Evolutionary conservation across 2,113 vertebrate species (phyloP).

Genomic region (Trachemys scripta): DNA sequence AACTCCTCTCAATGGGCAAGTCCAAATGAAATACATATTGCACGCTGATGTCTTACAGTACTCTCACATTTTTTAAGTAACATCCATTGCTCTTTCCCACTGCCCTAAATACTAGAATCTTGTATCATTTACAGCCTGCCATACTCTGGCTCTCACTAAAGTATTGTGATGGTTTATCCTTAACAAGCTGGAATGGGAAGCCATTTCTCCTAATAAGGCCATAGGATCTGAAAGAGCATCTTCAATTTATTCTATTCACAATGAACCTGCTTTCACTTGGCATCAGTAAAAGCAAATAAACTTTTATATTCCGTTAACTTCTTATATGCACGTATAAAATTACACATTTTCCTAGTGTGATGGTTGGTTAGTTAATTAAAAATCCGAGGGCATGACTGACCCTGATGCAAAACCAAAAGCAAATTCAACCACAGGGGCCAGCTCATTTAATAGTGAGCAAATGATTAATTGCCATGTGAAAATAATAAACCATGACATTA

Average conservation of each 20-base stretch:
- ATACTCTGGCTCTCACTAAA: constrained; percentile 23
- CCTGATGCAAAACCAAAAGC: background rate
- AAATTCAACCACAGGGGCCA: background rate
- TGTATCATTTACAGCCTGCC: constrained; percentile 18
- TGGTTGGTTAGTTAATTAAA: constrained; percentile 49
- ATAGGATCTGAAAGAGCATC: constrained; percentile 41
- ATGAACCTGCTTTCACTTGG: constrained; percentile 39
- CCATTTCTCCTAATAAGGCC: constrained; percentile 45
- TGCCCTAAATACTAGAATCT: background rate
- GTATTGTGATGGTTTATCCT: constrained; percentile 45
- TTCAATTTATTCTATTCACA: constrained; percentile 41
- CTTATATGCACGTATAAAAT: background rate
- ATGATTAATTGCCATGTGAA: background rate
- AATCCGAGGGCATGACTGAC: background rate
- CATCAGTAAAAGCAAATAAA: constrained; percentile 50
- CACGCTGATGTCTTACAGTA: background rate
- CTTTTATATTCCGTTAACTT: constrained; percentile 57
- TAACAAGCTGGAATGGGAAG: constrained; percentile 52
- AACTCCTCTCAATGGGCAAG: background rate
- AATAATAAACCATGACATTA: background rate
- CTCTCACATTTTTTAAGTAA: constrained; percentile 40
- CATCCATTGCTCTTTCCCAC: constrained; percentile 16
- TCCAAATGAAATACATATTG: background rate
- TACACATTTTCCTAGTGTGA: constrained; percentile 14
- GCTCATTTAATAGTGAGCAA: background rate